A percentile compares a stretch with the other conserved stretches of the same genome.
These are phyloP conservation scores for Agrypnus murinus DNA, from an alignment of 2,888 invertebrate genomes.

Conservation along the genomic window DNA sequence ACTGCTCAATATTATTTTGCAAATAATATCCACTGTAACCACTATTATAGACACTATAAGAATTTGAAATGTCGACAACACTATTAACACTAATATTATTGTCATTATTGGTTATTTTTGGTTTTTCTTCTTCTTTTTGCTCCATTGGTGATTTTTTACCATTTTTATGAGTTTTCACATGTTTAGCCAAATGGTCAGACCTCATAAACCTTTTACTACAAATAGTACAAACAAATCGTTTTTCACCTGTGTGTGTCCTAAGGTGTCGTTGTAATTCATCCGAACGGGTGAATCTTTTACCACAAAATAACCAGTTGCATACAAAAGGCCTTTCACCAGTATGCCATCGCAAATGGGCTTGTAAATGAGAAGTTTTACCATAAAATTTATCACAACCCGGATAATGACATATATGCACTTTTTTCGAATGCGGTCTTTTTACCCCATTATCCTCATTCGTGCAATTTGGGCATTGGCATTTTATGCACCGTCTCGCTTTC, in stretches of 20 bases:
- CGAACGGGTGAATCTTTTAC: constrained; percentile 92
- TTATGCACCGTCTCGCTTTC: constrained; percentile 81
- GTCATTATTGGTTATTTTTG: constrained; percentile 37
- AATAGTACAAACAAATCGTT: constrained; percentile 89
- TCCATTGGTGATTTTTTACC: constrained; percentile 70
- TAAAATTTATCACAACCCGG: constrained; percentile 92
- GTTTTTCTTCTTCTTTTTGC: constrained; percentile 70
- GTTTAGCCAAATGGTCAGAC: constrained; percentile 95
- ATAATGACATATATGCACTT: constrained; percentile 89
- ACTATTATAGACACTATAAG: constrained; percentile 24
- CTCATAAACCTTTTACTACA: constrained; percentile 94
- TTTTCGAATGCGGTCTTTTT: constrained; percentile 87
- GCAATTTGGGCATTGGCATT: constrained; percentile 88
- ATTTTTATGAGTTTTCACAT: constrained; percentile 90
- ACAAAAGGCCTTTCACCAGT: constrained; percentile 93
- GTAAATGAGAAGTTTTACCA: constrained; percentile 93
- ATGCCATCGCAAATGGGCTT: constrained; percentile 82
- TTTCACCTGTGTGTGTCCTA: constrained; percentile 92
- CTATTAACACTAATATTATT: constrained; percentile 30
- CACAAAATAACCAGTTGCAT: constrained; percentile 92
- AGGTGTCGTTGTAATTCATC: constrained; percentile 93
- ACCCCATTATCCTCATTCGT: constrained; percentile 85
- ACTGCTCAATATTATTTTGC: constrained; percentile 57
- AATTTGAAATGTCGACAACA: neutral
- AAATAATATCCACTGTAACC: constrained; percentile 58